Percentiles rank a stretch among this genome's conserved stretches.
These are phyloP conservation scores for Amazona vittata DNA, from an alignment of 2,113 vertebrate genomes.

Conservation along the genomic window DNA sequence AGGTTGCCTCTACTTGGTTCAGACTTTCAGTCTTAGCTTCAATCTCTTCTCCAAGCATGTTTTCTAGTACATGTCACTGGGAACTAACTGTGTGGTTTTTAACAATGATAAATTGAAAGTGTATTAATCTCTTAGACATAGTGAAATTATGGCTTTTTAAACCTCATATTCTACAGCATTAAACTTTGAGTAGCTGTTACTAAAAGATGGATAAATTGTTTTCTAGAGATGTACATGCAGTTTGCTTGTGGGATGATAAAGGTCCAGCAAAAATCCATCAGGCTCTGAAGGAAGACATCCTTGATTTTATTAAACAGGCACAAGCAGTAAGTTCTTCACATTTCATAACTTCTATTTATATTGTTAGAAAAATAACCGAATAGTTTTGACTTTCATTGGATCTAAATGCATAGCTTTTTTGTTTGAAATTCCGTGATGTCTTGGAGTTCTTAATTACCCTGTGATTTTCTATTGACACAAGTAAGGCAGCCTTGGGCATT, in stretches of 20 bases:
- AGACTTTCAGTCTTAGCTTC: not conserved
- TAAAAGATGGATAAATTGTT: slow-evolving; percentile 35
- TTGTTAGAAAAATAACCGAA: not conserved
- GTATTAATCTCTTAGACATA: not conserved
- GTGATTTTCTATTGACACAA: not conserved
- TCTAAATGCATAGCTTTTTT: not conserved
- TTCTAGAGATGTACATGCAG: slow-evolving; percentile 94
- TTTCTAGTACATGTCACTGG: not conserved
- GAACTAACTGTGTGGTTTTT: not conserved
- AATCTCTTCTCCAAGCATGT: not conserved
- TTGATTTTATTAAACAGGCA: slow-evolving; percentile 99
- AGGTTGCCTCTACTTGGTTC: not conserved
- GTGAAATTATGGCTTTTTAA: not conserved
- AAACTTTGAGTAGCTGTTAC: not conserved
- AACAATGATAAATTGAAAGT: not conserved
- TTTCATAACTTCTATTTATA: not conserved
- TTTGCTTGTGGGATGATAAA: slow-evolving; percentile 99
- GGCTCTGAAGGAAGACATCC: slow-evolving; percentile 97
- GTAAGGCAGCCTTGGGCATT: slow-evolving; percentile 3
- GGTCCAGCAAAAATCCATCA: slow-evolving; percentile 99
- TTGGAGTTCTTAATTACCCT: not conserved
- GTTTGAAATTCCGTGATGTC: not conserved
- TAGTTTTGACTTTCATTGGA: not conserved
- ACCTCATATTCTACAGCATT: not conserved
- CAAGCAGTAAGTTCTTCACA: slow-evolving; percentile 87